Evolutionary conservation across 2,113 vertebrate genomes (phyloP).

Genomic region (Castor canadensis): DNA sequence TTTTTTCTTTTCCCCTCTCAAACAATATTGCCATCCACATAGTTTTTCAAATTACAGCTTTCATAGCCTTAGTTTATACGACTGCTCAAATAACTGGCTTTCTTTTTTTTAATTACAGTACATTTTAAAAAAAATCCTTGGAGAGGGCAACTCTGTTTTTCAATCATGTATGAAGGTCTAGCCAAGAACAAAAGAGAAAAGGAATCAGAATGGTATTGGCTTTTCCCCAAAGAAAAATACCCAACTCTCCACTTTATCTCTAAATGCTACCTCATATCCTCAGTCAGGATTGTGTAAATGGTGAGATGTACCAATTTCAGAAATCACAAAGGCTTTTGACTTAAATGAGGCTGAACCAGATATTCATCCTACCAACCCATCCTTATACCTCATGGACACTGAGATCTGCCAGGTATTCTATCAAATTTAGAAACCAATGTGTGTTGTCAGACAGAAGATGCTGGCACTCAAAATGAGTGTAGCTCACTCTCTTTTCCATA

Average conservation of each 20-base stretch:
- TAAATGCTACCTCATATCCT: background rate
- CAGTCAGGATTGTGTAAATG: background rate
- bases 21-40: constrained; percentile 65
- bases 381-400: background rate
- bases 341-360: background rate
- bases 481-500: background rate
- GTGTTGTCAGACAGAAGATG: background rate
- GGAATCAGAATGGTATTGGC: background rate
- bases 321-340: background rate
- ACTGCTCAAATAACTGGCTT: constrained; percentile 6
- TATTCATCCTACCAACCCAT: background rate
- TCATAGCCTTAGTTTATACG: constrained; percentile 34
- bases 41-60: constrained; percentile 62
- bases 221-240: background rate
- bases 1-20: constrained; percentile 63
- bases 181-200: background rate
- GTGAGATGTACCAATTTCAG: background rate
- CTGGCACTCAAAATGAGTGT: constrained; percentile 9
- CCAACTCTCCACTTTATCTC: background rate
- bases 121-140: background rate
- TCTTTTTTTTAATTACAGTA: background rate
- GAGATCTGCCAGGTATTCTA: background rate
- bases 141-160: background rate
- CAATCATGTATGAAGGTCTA: background rate
- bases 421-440: background rate